Evolutionary conservation across 1,140 invertebrate species (phyloP), one percentile per base, ranked within the genome.

Genomic region (Pachypeltis micranthus): DNA sequence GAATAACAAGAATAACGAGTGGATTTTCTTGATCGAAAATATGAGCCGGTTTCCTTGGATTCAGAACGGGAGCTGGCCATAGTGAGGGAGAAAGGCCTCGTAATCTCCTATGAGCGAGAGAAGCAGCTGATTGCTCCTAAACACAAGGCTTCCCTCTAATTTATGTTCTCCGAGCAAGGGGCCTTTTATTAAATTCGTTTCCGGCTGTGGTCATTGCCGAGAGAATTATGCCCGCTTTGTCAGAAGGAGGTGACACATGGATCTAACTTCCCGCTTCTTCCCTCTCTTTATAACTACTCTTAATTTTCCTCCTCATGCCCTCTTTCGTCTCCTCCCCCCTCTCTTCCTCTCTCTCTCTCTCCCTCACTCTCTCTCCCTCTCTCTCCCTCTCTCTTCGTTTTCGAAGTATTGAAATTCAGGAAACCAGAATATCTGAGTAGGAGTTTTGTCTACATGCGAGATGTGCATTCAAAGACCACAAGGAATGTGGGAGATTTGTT

Each of bases 91-190:
- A 51, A 51, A 21, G 23, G 47, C 4, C 21, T 51, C 47, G 23
- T 51, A 51, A 51, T 51, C 47, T 51, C 47, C n/a, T n/a, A 51
- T 51, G 47, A 51, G 12, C 23, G 23, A 21, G 47, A 51, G 47
- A 21, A 51, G 47, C 47, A 51, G 47, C 47, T 51, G 47, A 51
- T 51, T 51, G 47, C 47, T 51, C 47, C 47, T 51, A 51, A 51
- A 51, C 47, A 51, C 47, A 51, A 51, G 47, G 47, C 47, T 51
- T 51, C 47, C 47, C 47, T 51, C 31, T 51, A 51, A 51, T 51
- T 51, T 51, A 51, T 51, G 47, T 51, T 21, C 47, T 21, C 21
- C 4, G 10, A 51, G 47, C 47, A 7, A 4, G 47, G 47, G 47
- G 7, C 47, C 47, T 51, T 51, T 51, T 51, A 51, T 51, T 51